These are phyloP conservation scores for Dilophus febrilis DNA, from an alignment of 2,888 invertebrate genomes.

Conservation along the genomic window DNA sequence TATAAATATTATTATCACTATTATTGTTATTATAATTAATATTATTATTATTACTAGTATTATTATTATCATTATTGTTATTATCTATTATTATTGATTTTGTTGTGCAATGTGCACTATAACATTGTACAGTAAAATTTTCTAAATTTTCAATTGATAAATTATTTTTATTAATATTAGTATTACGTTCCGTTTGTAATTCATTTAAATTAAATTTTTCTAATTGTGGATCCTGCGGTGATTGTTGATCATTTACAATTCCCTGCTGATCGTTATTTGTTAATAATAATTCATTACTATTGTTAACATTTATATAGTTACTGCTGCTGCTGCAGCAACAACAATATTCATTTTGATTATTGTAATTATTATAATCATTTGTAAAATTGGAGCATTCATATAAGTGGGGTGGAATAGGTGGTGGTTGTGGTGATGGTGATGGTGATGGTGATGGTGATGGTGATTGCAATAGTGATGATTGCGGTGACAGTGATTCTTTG, in stretches of 20 bases:
- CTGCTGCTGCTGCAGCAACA: too few relatives aligned
- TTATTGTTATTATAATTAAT: not conserved
- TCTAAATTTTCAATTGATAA: too few relatives aligned
- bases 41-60: constrained; percentile 1
- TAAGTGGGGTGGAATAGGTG: constrained; percentile 4
- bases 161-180: too few relatives aligned
- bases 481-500: constrained; percentile 13
- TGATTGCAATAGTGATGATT: constrained; percentile 8
- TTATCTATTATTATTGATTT: not conserved
- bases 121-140: too few relatives aligned
- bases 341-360: not conserved
- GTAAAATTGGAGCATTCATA: constrained; percentile 1
- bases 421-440: constrained; percentile 9
- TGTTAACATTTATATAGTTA: too few relatives aligned
- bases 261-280: too few relatives aligned
- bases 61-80: not conserved
- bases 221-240: too few relatives aligned
- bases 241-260: too few relatives aligned
- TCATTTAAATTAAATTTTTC: too few relatives aligned
- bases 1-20: not conserved
- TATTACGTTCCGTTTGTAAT: too few relatives aligned
- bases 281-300: too few relatives aligned
- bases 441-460: constrained; percentile 9
- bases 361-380: not conserved
- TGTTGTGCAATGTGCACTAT: too few relatives aligned